These are phyloP conservation scores for Chaetoderma sp. DNA, from an alignment of 2,888 invertebrate genomes.

Conservation along the genomic window DNA sequence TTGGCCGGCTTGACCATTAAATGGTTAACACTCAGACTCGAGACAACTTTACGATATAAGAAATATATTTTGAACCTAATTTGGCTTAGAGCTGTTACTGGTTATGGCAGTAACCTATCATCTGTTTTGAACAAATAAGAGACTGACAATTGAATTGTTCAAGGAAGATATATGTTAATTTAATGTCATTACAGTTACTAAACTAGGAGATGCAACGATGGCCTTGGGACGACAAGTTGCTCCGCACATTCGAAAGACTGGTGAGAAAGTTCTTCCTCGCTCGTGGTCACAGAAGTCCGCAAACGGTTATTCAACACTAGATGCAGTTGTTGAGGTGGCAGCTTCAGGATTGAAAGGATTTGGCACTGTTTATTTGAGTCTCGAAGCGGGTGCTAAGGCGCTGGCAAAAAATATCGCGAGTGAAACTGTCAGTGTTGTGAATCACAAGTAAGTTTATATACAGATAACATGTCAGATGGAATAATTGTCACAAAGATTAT, in stretches of 20 bases:
- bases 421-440: conserved; percentile 81
- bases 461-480: not conserved
- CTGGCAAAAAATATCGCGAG: conserved; percentile 75
- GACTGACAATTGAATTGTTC: too few species aligned
- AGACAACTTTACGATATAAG: too few species aligned
- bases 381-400: conserved; percentile 79
- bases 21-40: too few species aligned
- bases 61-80: too few species aligned
- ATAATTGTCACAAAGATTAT: too few species aligned
- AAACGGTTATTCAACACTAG: conserved; percentile 71
- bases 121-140: too few species aligned
- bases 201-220: conserved; percentile 78
- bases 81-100: too few species aligned
- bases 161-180: too few species aligned
- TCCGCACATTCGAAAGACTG: conserved; percentile 78
- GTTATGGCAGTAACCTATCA: too few species aligned
- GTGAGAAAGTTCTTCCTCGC: conserved; percentile 74
- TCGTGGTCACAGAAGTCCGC: conserved; percentile 72
- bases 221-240: conserved; percentile 78
- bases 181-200: conserved; percentile 67
- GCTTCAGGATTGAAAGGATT: conserved; percentile 81
- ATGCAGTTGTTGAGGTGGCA: conserved; percentile 77
- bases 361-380: conserved; percentile 78
- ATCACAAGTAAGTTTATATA: conserved; percentile 76
- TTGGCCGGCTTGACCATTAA: too few species aligned